Conservation (phyloP, 2,113 vertebrate genomes). For the Lamprotornis superbus region DNA sequence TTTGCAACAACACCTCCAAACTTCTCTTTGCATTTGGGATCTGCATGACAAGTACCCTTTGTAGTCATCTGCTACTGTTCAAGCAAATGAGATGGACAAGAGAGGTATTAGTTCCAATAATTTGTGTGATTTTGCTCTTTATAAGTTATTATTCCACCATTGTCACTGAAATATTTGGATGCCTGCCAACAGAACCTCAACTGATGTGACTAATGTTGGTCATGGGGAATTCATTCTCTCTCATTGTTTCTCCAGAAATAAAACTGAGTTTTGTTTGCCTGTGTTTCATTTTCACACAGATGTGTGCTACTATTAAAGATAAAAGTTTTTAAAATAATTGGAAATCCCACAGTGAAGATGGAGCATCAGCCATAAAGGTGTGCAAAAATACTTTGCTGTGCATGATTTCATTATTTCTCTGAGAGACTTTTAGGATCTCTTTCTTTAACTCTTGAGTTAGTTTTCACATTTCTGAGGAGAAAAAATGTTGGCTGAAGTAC, state of each 20-base stretch:
- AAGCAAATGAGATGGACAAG: background rate
- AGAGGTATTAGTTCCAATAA: background rate
- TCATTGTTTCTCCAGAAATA: fast-evolving
- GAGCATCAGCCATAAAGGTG: background rate
- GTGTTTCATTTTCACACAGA: background rate
- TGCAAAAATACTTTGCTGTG: background rate
- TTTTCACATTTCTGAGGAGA: background rate
- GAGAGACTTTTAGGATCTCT: background rate
- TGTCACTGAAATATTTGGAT: background rate
- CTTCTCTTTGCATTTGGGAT: background rate
- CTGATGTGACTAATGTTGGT: background rate
- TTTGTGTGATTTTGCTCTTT: background rate
- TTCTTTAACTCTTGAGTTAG: background rate
- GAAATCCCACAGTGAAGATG: background rate
- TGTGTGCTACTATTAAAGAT: background rate
- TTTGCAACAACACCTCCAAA: background rate
- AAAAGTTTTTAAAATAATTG: background rate
- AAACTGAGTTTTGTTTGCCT: background rate
- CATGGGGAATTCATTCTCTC: background rate
- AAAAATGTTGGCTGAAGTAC: background rate
- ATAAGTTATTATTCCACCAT: background rate
- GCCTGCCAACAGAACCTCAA: background rate
- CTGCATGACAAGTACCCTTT: background rate
- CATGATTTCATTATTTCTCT: background rate
- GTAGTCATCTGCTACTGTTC: background rate